Percentiles rank a stretch among this genome's conserved stretches.
Evolutionary conservation across 2,113 vertebrate species (phyloP).

Genomic region (Siphamia tubifer): DNA sequence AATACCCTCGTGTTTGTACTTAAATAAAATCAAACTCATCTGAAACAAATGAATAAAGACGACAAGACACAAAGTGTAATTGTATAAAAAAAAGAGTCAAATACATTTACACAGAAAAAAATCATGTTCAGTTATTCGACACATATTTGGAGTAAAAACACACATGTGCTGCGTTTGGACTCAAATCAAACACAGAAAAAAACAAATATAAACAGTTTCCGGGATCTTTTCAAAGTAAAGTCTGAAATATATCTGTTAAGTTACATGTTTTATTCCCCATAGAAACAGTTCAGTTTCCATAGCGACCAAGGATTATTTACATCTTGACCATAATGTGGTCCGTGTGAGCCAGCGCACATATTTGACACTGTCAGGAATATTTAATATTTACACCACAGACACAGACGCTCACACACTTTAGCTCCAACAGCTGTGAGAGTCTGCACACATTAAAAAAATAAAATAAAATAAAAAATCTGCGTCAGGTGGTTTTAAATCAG

Average conservation of each 20-base stretch:
- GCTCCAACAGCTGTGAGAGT: slow-evolving; percentile 6
- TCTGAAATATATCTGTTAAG: slow-evolving; percentile 56
- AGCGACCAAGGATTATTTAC: slow-evolving; percentile 74
- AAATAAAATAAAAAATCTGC: too few species aligned
- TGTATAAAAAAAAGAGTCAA: slow-evolving; percentile 49
- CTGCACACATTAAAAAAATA: slow-evolving; percentile 9
- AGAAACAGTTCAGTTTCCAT: slow-evolving; percentile 63
- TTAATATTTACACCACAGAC: slow-evolving; percentile 70
- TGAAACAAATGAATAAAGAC: slow-evolving; percentile 29
- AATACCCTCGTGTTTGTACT: too few species aligned
- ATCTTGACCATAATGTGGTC: slow-evolving; percentile 67
- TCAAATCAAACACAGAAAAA: slow-evolving; percentile 46
- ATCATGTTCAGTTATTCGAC: slow-evolving; percentile 22
- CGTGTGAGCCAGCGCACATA: slow-evolving; percentile 70
- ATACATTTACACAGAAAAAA: slow-evolving; percentile 56
- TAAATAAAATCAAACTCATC: neutral
- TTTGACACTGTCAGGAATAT: slow-evolving; percentile 68
- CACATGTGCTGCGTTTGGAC: slow-evolving; percentile 55
- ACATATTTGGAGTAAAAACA: slow-evolving; percentile 55
- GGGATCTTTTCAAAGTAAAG: slow-evolving; percentile 46
- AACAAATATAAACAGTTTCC: slow-evolving; percentile 44
- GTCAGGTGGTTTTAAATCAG: slow-evolving; percentile 27
- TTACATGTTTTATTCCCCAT: slow-evolving; percentile 64
- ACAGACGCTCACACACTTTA: slow-evolving; percentile 20
- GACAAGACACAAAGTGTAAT: slow-evolving; percentile 15